phyloP scores from a whole-genome alignment of 2,113 vertebrate genomes.

The Bettongia penicillata region DNA sequence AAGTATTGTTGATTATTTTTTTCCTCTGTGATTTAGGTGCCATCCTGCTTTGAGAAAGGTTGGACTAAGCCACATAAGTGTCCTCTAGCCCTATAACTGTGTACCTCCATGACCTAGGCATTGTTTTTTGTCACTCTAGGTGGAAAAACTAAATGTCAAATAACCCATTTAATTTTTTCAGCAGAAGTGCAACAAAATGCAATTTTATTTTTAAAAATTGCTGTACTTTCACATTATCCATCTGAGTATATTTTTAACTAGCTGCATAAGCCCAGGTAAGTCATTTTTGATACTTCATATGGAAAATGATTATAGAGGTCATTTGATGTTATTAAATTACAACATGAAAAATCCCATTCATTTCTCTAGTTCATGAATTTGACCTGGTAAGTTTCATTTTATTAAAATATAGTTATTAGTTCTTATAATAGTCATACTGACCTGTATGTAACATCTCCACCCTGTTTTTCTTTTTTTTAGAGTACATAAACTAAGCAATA shows the following conservation, averaged over 20 bases:
- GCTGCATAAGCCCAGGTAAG: constrained; percentile 39
- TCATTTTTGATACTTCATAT: constrained; percentile 64
- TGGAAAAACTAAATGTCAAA: constrained; percentile 35
- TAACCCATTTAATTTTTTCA: neutral
- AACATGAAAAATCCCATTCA: neutral
- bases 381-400: constrained; percentile 67
- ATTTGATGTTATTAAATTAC: constrained; percentile 72
- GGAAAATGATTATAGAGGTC: constrained; percentile 62
- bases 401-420: constrained; percentile 73
- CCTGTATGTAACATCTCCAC: constrained; percentile 5
- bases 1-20: neutral
- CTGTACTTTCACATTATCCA: constrained; percentile 42
- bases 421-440: constrained; percentile 58
- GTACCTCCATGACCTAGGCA: neutral
- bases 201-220: constrained; percentile 31
- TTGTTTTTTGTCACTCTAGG: neutral
- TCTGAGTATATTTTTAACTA: constrained; percentile 55
- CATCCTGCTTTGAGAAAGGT: neutral
- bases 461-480: constrained; percentile 38
- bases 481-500: constrained; percentile 69
- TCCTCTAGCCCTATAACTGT: neutral
- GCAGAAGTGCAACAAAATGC: constrained; percentile 39
- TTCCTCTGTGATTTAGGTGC: neutral
- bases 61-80: neutral
- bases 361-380: constrained; percentile 74